phyloP scores from a whole-genome alignment of 1,140 invertebrate genomes.

The Macrostomum lignano region DNA sequence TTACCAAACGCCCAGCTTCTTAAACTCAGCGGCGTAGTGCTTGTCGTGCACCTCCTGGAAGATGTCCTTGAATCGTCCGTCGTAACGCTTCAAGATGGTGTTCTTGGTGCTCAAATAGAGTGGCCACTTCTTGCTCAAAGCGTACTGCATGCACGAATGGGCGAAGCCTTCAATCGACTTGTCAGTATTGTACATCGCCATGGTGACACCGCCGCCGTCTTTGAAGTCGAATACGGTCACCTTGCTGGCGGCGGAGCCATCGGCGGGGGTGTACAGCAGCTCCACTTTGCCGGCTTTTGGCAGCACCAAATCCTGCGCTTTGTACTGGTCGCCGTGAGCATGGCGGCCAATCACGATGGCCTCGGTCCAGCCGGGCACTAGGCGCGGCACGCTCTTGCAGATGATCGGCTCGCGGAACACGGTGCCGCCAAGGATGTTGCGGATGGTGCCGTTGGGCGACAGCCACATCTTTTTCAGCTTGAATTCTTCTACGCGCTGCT shows the following conservation, averaged over 20 bases:
- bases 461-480: conserved; percentile 98
- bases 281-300: conserved; percentile 57
- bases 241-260: conserved; percentile 25
- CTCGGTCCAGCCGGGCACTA: conserved; percentile 72
- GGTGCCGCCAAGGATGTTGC: conserved; percentile 74
- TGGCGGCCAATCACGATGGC: conserved; percentile 94
- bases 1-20: conserved; percentile 51
- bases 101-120: conserved; percentile 93
- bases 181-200: conserved; percentile 91
- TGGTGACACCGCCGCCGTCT: conserved; percentile 54
- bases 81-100: conserved; percentile 89
- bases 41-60: conserved; percentile 87
- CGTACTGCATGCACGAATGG: conserved; percentile 70
- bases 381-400: conserved; percentile 78
- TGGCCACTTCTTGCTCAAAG: conserved; percentile 54
- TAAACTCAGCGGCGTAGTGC: conserved; percentile 54
- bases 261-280: conserved; percentile 43
- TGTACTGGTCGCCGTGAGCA: conserved; percentile 85
- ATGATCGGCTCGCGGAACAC: conserved; percentile 69
- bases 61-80: conserved; percentile 93
- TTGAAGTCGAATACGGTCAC: conserved; percentile 43
- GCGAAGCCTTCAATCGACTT: conserved; percentile 57
- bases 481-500: conserved; percentile 69
- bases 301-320: conserved; percentile 72
- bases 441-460: conserved; percentile 88